Percentiles rank a stretch among this genome's conserved stretches.
Evolutionary conservation across 2,113 vertebrate genomes (phyloP).

Genomic region (Xiphorhynchus elegans): DNA sequence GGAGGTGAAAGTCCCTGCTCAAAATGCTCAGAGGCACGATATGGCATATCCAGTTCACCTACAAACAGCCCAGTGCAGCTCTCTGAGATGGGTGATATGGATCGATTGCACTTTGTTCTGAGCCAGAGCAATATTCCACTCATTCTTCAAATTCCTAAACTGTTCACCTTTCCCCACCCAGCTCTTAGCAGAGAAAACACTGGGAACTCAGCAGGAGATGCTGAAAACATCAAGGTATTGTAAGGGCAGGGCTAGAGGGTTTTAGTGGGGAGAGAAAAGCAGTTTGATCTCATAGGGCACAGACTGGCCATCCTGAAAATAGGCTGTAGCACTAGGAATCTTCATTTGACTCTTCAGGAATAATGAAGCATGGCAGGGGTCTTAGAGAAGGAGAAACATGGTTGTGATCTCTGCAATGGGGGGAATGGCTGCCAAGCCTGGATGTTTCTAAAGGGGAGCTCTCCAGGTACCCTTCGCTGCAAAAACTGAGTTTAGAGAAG

Average conservation of each 20-base stretch:
- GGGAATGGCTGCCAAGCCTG: neutral
- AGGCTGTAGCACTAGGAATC: neutral
- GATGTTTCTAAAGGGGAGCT: neutral
- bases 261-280: neutral
- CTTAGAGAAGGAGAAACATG: neutral
- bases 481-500: neutral
- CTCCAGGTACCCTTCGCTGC: neutral
- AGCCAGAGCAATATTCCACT: neutral
- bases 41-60: neutral
- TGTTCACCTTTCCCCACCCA: conserved; percentile 29
- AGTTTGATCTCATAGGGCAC: neutral
- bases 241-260: neutral
- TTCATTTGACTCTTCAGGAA: neutral
- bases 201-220: neutral
- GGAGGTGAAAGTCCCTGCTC: neutral
- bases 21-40: neutral
- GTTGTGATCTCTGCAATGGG: neutral
- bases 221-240: neutral
- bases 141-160: conserved; percentile 31
- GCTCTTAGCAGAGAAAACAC: neutral
- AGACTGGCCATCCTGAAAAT: neutral
- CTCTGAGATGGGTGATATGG: neutral
- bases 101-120: neutral
- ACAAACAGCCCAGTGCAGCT: neutral
- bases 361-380: neutral